Evolutionary conservation across 1,140 invertebrate genomes (phyloP).

Genomic region (Chymomyza costata): DNA sequence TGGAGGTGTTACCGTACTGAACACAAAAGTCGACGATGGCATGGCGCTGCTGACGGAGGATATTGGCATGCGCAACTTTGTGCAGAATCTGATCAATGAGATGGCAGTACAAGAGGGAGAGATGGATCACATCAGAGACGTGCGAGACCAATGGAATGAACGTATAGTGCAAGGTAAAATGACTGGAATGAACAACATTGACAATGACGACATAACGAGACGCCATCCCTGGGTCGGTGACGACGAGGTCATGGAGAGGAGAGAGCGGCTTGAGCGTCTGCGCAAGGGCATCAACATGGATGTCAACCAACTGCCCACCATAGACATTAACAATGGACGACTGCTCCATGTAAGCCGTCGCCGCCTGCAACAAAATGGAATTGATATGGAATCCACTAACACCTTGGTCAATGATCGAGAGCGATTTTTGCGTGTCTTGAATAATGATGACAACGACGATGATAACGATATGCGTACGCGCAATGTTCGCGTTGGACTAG

Average conservation of each 20-base stretch:
- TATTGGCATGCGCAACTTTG: constrained; percentile 46
- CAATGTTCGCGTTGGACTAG: constrained; percentile 27
- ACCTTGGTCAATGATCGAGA: too few relatives aligned
- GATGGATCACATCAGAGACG: constrained; percentile 2
- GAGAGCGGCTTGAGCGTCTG: neutral
- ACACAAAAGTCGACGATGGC: constrained; percentile 5
- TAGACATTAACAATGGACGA: constrained; percentile 6
- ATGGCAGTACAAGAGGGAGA: constrained; percentile 37
- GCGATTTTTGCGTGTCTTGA: too few relatives aligned
- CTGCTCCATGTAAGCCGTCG: constrained; percentile 33
- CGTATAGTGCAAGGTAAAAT: too few relatives aligned
- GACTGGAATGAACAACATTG: neutral
- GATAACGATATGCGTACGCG: constrained; percentile 12
- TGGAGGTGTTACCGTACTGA: constrained; percentile 13
- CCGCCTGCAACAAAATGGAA: constrained; percentile 19
- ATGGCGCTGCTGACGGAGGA: constrained; percentile 53
- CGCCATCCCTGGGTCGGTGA: too few relatives aligned
- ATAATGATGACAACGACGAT: constrained; percentile 16
- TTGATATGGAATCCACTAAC: constrained; percentile 1
- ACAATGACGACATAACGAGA: constrained; percentile 3
- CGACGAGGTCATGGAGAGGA: neutral
- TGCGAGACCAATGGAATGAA: too few relatives aligned
- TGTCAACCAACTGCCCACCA: neutral
- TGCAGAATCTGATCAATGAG: constrained; percentile 51
- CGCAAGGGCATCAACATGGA: neutral